Evolutionary conservation across 2,113 vertebrate species (phyloP), one percentile per base, ranked within the genome.

Genomic region (Hemichromis elongatus): DNA sequence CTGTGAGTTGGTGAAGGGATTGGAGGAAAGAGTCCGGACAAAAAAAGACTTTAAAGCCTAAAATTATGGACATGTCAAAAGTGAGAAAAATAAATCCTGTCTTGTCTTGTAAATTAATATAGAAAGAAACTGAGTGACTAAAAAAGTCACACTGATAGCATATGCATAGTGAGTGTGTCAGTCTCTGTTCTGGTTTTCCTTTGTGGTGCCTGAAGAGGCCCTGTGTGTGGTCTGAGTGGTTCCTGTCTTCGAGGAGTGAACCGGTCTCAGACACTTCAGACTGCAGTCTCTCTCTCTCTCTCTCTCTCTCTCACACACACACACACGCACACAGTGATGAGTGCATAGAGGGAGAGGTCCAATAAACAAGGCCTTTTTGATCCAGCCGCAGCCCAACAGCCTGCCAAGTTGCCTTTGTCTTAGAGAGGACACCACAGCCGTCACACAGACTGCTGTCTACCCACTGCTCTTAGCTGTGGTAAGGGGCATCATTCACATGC

Each of bases 401-500:
- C 89, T 92, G 95, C 94, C 95, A 95, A 95, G 92, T 92, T 87
- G 87, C 84, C 90, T 95, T 96, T 96, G 95, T 96, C 90, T 94
- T 68, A 63, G 89, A 52, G 85, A 92, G 89, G 92, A 94, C 91
- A 93, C 90, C 91, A 81, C 94, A 90, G 94, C 89, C 92, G 88
- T 93, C 93, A 81, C 86, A 80, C 88, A 95, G 94, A 93, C 93
- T 90, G 89, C 87, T 89, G 81, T 93, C 88, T 94, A 84, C 93
- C 92, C 90, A 78, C 90, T 80, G 92, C 93, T 91, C 94, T 90
- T 56, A 86, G 90, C 91, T 88, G 92, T 47, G 83, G 91, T 61
- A 81, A 92, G 82, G 82, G 89, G 70, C 89, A 92, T 92, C 90
- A 90, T 94, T 96, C 92, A 95, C 84, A 89, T 85, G 83, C 73